phyloP scores from a whole-genome alignment of 2,888 invertebrate genomes.

The Dolichopus griseipennis region DNA sequence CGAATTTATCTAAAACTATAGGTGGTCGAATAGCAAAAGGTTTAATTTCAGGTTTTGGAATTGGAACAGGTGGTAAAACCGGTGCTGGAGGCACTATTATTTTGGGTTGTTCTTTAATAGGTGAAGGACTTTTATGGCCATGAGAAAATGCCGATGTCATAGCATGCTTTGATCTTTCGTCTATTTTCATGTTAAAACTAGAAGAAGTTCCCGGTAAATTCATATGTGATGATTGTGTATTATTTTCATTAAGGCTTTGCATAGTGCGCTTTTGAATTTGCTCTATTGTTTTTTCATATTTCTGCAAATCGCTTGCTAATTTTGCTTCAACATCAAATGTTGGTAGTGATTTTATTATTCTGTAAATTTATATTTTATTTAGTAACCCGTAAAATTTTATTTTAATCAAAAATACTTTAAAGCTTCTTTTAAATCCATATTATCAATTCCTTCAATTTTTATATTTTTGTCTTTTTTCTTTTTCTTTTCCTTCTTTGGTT shows the following conservation, averaged over 20 bases:
- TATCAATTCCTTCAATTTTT: conserved; percentile 55
- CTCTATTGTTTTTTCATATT: conserved; percentile 38
- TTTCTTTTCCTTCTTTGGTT: conserved; percentile 42
- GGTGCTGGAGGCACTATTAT: conserved; percentile 20
- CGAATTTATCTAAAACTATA: conserved; percentile 65
- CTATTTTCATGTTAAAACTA: conserved; percentile 19
- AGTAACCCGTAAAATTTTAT: not conserved
- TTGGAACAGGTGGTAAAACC: conserved; percentile 20
- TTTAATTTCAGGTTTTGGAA: conserved; percentile 39
- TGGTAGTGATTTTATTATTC: conserved; percentile 59
- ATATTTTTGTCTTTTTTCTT: conserved; percentile 57
- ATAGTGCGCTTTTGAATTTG: conserved; percentile 24
- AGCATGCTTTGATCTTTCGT: not conserved
- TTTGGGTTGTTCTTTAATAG: conserved; percentile 19
- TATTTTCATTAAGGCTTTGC: not conserved
- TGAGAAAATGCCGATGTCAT: conserved; percentile 15
- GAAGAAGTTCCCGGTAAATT: conserved; percentile 18
- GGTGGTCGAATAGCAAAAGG: conserved; percentile 40
- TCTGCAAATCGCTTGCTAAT: conserved; percentile 30
- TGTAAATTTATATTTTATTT: conserved; percentile 31
- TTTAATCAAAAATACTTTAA: conserved; percentile 48
- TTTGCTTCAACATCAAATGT: conserved; percentile 50
- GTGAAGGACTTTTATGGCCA: conserved; percentile 10
- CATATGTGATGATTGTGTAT: conserved; percentile 10
- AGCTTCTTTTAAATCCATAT: conserved; percentile 58